phyloP scores from a whole-genome alignment of 2,113 vertebrate species.

The Callipepla squamata region DNA sequence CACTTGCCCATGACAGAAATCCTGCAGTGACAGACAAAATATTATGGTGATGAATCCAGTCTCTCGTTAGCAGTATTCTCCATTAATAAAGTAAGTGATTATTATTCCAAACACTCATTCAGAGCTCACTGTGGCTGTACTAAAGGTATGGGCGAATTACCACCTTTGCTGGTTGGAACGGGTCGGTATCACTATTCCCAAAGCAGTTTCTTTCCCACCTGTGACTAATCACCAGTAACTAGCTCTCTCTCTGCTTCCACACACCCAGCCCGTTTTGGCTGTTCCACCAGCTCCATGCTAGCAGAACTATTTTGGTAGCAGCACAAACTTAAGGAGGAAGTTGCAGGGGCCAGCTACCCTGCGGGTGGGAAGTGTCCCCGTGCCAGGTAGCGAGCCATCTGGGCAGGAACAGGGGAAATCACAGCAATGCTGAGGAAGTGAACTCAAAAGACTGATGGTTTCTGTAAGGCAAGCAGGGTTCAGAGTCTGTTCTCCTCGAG shows the following conservation, averaged over 20 bases:
- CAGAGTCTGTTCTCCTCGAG: not conserved
- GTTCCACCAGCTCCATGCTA: not conserved
- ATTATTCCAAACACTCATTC: not conserved
- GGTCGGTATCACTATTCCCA: not conserved
- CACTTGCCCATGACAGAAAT: conserved; percentile 98
- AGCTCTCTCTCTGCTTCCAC: not conserved
- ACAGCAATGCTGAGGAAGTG: accelerated
- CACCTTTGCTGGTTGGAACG: not conserved
- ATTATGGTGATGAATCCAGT: not conserved
- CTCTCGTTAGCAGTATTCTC: not conserved
- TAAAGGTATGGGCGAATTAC: not conserved
- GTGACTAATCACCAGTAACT: not conserved
- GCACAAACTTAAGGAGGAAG: not conserved
- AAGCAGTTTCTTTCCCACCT: not conserved
- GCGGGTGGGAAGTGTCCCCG: not conserved
- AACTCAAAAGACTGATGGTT: not conserved
- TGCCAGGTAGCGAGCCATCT: not conserved
- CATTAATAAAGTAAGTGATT: not conserved
- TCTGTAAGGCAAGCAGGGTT: not conserved
- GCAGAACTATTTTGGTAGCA: not conserved
- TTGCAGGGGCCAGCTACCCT: not conserved
- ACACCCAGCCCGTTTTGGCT: not conserved
- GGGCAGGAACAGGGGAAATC: not conserved
- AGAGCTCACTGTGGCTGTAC: not conserved
- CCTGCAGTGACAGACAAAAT: conserved; percentile 76